phyloP scores from a whole-genome alignment of 2,113 vertebrate species.

The Coturnix japonica region DNA sequence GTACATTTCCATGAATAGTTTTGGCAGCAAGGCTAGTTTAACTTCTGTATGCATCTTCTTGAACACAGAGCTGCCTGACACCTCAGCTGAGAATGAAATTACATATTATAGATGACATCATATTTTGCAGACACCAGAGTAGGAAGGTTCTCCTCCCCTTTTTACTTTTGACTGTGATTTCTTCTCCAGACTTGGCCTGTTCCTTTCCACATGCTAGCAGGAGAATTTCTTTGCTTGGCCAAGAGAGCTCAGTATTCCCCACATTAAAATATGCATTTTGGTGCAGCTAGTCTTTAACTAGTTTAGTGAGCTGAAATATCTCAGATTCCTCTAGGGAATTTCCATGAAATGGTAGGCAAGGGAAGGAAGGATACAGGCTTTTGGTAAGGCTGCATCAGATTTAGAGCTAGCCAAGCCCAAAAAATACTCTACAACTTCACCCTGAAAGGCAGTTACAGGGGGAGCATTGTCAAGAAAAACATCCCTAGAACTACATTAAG shows the following conservation, averaged over 20 bases:
- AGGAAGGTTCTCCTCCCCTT: slow-evolving; percentile 24
- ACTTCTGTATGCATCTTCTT: not conserved
- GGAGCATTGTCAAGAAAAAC: not conserved
- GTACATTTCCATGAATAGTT: not conserved
- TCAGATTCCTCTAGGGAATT: not conserved
- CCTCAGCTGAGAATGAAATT: slow-evolving; percentile 7
- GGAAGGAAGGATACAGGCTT: not conserved
- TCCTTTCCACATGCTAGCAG: not conserved
- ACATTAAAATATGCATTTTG: not conserved
- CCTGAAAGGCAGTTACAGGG: not conserved
- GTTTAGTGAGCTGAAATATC: not conserved
- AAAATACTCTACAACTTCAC: not conserved
- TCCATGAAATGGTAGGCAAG: not conserved
- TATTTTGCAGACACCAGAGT: not conserved
- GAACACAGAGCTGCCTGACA: not conserved
- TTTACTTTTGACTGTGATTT: not conserved
- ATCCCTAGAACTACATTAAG: not conserved
- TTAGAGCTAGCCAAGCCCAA: not conserved
- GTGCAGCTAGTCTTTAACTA: slow-evolving; percentile 1
- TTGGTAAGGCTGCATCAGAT: not conserved
- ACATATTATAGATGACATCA: not conserved
- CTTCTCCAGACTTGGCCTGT: slow-evolving; percentile 7
- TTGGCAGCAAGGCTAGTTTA: not conserved
- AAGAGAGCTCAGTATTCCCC: not conserved
- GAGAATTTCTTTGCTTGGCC: not conserved